Base-by-base conservation (phyloP, 2,888 invertebrate genomes). In the Noctua janthina region DNA sequence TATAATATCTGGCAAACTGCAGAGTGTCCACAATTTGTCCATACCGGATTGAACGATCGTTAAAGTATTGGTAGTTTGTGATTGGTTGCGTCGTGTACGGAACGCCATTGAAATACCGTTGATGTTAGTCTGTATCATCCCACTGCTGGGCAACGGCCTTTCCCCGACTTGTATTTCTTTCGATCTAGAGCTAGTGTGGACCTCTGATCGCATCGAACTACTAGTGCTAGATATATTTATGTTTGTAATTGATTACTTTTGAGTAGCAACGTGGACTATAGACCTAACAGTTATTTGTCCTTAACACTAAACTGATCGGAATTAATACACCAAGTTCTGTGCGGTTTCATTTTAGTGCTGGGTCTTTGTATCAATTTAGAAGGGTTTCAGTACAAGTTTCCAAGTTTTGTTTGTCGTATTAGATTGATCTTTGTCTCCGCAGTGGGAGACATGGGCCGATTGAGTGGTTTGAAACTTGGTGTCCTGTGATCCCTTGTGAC, bases 381-480 rank as follows among this genome's bases (percentile, higher is more conserved):
- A n/a, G 66, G 56, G 66, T 56, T 62, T 79, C n/a, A 59, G 66
- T n/a, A 59, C 43, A 74, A 74, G 43, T 23, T 56, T 23, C 59
- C 4, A 69, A 54, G 68, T 82, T 81, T 75, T 54, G 68, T 80
- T 81, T 71, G 35, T 70, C 54, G 43, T 70, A n/a, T 62, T 79
- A 69, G n/a, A 80, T 80, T 39, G 71, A 70, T 71, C 39, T 72
- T 72, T 66, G 49, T 56, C n/a, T 29, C 15, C 23, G 29, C 49
- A 66, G 23, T 79, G 54, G n/a, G 4, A 68, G 15, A 51, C 15
- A 43, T 15, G 7, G 43, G 20, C 20, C 10, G 29, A 17, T 2
- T 59, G 29, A 78, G 39, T 68, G 68, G 59, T 70, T 80, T 64
- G n/a, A 66, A 71, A 66, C n/a, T 66, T 46, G n/a, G 17, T 39